Conservation (phyloP, 2,888 invertebrate species). For the Acleris sparsana region DNA sequence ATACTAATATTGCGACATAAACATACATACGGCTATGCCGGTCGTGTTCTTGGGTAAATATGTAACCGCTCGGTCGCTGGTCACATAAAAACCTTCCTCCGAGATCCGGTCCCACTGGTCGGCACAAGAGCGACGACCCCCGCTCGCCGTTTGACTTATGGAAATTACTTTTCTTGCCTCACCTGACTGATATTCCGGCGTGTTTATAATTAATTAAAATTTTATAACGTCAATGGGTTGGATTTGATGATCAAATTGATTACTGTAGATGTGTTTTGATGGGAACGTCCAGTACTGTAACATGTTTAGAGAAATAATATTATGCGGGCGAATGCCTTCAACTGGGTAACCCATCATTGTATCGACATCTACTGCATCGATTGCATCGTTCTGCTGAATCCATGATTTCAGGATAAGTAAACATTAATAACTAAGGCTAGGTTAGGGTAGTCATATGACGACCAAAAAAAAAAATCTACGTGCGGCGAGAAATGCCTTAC, state of each 20-base stretch:
- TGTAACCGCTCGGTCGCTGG: constrained; percentile 65
- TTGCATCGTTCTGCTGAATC: not conserved
- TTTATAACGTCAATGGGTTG: constrained; percentile 45
- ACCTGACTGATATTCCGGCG: constrained; percentile 61
- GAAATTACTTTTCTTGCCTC: constrained; percentile 75
- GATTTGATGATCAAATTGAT: constrained; percentile 27
- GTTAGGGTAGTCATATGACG: too few relatives aligned
- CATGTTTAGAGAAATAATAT: not conserved
- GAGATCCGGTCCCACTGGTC: constrained; percentile 78
- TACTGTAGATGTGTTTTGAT: constrained; percentile 14
- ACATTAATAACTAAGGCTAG: too few relatives aligned
- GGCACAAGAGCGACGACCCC: constrained; percentile 76
- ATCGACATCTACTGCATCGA: not conserved
- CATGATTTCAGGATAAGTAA: too few relatives aligned
- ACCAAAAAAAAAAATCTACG: too few relatives aligned
- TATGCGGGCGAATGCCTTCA: not conserved
- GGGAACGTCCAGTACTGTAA: constrained; percentile 5
- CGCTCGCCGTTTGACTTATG: constrained; percentile 77
- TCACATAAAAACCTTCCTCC: constrained; percentile 75
- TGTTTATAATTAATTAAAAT: constrained; percentile 55
- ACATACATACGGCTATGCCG: constrained; percentile 42
- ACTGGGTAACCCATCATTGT: too few relatives aligned
- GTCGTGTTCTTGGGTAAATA: constrained; percentile 70
- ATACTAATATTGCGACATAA: constrained; percentile 13
- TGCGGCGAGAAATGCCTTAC: too few relatives aligned